phyloP scores from a whole-genome alignment of 2,113 vertebrate genomes.

The Bubo bubo region DNA sequence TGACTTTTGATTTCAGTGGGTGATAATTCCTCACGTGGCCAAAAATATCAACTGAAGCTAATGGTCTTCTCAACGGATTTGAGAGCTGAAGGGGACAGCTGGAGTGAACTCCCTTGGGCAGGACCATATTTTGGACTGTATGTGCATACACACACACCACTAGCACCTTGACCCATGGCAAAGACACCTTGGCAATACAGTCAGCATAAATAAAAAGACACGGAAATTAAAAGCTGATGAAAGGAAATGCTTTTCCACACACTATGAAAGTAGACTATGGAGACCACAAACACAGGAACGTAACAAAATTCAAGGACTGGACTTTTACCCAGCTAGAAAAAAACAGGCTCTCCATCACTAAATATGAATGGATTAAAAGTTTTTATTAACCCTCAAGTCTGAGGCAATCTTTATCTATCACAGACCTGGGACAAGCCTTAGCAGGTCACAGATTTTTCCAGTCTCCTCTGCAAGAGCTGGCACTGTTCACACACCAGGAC shows the following conservation, averaged over 20 bases:
- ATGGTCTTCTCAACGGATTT: not conserved
- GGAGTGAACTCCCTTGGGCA: not conserved
- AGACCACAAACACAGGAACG: not conserved
- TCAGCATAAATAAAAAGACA: not conserved
- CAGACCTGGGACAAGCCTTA: not conserved
- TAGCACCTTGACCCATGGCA: not conserved
- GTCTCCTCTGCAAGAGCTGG: not conserved
- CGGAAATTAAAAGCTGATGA: not conserved
- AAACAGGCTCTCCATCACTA: not conserved
- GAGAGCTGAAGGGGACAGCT: not conserved
- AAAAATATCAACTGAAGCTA: not conserved
- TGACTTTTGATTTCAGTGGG: not conserved
- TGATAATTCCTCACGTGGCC: not conserved
- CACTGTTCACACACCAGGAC: not conserved
- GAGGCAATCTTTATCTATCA: not conserved
- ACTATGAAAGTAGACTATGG: not conserved
- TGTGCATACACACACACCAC: not conserved
- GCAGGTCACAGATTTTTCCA: not conserved
- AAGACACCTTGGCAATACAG: not conserved
- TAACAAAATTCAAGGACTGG: not conserved
- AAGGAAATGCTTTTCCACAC: not conserved
- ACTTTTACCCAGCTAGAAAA: not conserved
- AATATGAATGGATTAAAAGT: not conserved
- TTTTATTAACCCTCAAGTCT: not conserved
- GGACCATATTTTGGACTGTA: not conserved